These are phyloP conservation scores for Trematomus bernacchii DNA, from an alignment of 2,797 vertebrate genomes.

Conservation along the genomic window DNA sequence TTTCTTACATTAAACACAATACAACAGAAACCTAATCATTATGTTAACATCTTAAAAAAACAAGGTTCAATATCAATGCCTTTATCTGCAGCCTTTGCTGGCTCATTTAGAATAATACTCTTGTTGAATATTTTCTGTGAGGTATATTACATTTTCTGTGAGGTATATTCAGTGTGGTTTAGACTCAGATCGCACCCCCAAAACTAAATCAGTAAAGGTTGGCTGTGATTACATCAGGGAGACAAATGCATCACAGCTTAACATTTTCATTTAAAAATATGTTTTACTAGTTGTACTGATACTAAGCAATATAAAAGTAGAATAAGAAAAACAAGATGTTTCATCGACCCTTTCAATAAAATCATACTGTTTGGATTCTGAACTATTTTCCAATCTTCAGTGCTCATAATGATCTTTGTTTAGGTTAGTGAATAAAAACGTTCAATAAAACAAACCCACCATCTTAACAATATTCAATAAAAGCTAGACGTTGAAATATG, in stretches of 20 bases:
- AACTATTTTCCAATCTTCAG: neutral
- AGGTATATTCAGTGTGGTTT: neutral
- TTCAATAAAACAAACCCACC: neutral
- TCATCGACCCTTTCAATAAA: neutral
- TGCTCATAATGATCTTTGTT: neutral
- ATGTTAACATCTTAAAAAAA: neutral
- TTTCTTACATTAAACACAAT: neutral
- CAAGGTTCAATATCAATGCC: neutral
- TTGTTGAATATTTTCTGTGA: neutral
- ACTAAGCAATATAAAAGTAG: neutral
- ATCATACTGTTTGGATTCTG: neutral
- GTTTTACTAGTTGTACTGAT: neutral
- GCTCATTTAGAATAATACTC: conserved; percentile 4
- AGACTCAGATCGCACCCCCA: conserved; percentile 1
- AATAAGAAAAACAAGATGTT: neutral
- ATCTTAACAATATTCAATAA: neutral
- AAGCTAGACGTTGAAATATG: neutral
- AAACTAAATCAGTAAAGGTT: conserved; percentile 2
- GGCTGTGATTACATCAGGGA: conserved; percentile 8
- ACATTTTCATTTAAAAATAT: neutral
- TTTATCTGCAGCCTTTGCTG: neutral
- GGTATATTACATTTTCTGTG: neutral
- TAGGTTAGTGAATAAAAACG: neutral
- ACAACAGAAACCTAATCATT: neutral
- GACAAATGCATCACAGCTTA: neutral